A percentile compares a stretch with the other conserved stretches of the same genome.
These are phyloP conservation scores for Polypedilum pembai DNA, from an alignment of 1,140 invertebrate genomes.

Conservation along the genomic window DNA sequence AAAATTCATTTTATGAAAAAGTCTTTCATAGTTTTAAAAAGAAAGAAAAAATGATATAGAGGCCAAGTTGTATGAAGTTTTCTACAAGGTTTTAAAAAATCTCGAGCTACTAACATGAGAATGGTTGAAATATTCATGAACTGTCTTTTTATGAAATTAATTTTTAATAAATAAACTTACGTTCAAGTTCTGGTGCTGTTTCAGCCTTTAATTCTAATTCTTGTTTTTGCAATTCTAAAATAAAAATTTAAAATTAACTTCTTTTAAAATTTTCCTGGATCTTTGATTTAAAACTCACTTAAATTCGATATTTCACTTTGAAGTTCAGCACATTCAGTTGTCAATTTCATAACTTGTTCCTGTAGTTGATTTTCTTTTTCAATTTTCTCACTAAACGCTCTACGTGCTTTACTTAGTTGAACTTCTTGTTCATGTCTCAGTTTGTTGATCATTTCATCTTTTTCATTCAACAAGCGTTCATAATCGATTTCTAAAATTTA, in stretches of 20 bases:
- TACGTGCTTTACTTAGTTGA: constrained; percentile 33
- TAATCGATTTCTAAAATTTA: constrained; percentile 31
- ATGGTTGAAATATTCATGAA: constrained; percentile 16
- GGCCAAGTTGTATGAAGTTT: too few relatives aligned
- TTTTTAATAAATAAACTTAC: too few relatives aligned
- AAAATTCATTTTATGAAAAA: too few relatives aligned
- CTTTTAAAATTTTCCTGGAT: background rate
- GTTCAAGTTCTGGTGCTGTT: constrained; percentile 46
- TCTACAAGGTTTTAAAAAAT: too few relatives aligned
- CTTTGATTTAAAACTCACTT: too few relatives aligned
- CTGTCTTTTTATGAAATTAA: too few relatives aligned
- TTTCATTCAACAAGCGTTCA: constrained; percentile 47
- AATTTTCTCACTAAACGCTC: constrained; percentile 34
- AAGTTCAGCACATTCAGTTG: constrained; percentile 34
- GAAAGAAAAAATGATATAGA: too few relatives aligned
- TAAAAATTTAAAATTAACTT: background rate
- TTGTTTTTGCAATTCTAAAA: constrained; percentile 35
- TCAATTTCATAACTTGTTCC: constrained; percentile 35
- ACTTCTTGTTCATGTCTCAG: constrained; percentile 64
- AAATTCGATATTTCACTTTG: constrained; percentile 37
- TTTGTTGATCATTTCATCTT: constrained; percentile 78
- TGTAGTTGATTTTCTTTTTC: constrained; percentile 35
- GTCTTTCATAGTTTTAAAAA: too few relatives aligned
- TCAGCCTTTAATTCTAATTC: constrained; percentile 37
- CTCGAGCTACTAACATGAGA: too few relatives aligned